A percentile compares a stretch with the other conserved stretches of the same genome.
Conservation (phyloP, 1,140 invertebrate species). For the Leptoteleia sp. region DNA sequence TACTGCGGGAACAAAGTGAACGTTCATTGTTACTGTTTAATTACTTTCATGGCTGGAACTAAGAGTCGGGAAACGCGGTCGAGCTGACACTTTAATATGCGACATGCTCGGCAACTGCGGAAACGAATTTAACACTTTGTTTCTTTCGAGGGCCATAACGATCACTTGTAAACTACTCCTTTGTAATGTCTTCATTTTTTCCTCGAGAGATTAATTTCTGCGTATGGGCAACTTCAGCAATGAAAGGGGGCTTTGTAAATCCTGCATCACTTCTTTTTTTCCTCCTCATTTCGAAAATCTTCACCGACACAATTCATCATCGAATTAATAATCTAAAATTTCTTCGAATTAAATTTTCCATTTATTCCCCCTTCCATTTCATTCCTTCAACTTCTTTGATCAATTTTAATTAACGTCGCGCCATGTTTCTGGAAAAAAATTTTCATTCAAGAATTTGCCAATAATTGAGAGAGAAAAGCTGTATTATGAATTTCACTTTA, state of each 20-base stretch:
- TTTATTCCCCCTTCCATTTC: too few species aligned
- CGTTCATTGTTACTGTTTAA: constrained; percentile 62
- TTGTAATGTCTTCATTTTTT: constrained; percentile 31
- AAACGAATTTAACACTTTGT: constrained; percentile 61
- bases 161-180: constrained; percentile 50
- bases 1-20: constrained; percentile 38
- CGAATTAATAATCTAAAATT: too few species aligned
- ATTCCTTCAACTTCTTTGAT: too few species aligned
- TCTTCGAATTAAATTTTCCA: too few species aligned
- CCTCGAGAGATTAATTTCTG: constrained; percentile 34
- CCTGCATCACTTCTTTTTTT: too few species aligned
- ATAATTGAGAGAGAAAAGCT: too few species aligned
- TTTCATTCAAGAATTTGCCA: too few species aligned
- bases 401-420: too few species aligned
- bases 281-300: too few species aligned
- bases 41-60: constrained; percentile 50
- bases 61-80: constrained; percentile 51
- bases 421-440: too few species aligned
- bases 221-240: background rate
- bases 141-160: constrained; percentile 54
- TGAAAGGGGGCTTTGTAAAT: background rate
- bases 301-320: too few species aligned
- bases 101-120: constrained; percentile 35
- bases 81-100: constrained; percentile 61
- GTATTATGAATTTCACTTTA: too few species aligned